Evolutionary conservation across 2,113 vertebrate species (phyloP).

Genomic region (Catharus bicknelli): DNA sequence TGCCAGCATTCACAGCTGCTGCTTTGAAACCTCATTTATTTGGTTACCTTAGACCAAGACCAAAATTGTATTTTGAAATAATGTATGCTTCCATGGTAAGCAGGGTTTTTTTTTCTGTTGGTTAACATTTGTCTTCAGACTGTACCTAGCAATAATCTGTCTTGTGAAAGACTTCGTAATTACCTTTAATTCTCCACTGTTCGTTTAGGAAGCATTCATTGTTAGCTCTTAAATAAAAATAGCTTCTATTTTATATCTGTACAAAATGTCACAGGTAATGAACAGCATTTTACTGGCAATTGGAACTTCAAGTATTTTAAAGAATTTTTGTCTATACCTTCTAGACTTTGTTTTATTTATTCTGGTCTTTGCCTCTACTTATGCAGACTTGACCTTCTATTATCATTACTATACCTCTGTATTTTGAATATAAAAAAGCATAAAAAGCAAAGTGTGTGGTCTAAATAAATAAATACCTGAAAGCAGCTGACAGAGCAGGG

Average conservation of each 20-base stretch:
- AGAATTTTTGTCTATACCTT: background rate
- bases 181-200: background rate
- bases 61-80: background rate
- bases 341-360: background rate
- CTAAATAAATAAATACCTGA: background rate
- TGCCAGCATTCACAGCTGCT: background rate
- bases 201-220: background rate
- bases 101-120: background rate
- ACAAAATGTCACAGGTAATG: slow-evolving; percentile 24
- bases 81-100: background rate
- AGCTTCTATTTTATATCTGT: slow-evolving; percentile 16
- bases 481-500: background rate
- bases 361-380: background rate
- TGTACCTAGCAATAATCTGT: background rate
- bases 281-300: background rate
- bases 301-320: background rate
- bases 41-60: background rate
- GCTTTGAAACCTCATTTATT: background rate
- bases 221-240: slow-evolving; percentile 49
- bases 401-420: background rate
- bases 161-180: background rate
- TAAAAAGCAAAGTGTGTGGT: background rate
- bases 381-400: background rate
- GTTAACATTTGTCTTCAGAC: background rate
- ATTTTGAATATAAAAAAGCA: background rate